These are phyloP conservation scores for Cetoscarus ocellatus DNA, from an alignment of 2,797 vertebrate species.

Conservation along the genomic window DNA sequence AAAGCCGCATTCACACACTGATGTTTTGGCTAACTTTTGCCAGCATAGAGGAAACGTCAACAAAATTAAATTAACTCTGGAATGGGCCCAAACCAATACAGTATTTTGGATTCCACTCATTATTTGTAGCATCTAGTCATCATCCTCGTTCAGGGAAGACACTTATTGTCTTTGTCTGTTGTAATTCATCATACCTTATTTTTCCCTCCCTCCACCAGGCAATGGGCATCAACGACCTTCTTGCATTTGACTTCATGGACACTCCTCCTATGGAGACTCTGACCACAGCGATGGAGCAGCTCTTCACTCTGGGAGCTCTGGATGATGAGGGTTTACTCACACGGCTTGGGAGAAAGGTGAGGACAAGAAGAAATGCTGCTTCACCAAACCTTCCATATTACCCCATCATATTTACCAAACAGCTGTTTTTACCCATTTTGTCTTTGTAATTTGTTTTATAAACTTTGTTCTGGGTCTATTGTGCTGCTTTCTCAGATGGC, in stretches of 20 bases:
- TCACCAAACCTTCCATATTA: background rate
- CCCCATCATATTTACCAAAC: no score
- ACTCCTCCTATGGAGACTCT: slow-evolving; percentile 98
- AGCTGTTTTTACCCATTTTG: no score
- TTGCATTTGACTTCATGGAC: slow-evolving; percentile 99
- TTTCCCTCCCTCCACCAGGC: slow-evolving; percentile 83
- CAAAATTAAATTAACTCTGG: no score
- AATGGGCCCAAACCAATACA: no score
- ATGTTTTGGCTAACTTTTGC: no score
- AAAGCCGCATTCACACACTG: no score
- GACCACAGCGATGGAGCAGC: slow-evolving; percentile 98
- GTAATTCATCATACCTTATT: background rate
- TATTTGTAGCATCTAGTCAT: no score
- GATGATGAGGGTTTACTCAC: slow-evolving; percentile 97
- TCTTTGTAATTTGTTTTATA: background rate
- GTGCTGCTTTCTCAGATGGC: no score
- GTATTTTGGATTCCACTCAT: no score
- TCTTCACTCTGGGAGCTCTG: slow-evolving; percentile 95
- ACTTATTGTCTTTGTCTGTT: no score
- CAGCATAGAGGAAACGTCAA: no score
- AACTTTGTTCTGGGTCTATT: background rate
- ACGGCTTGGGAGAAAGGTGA: slow-evolving; percentile 93
- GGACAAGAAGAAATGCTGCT: slow-evolving; percentile 11
- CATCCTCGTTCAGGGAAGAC: no score
- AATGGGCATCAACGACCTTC: slow-evolving; percentile 98